Percentiles rank a stretch among this genome's conserved stretches.
These are phyloP conservation scores for Xylocampa areola DNA, from an alignment of 2,888 invertebrate species.

Conservation along the genomic window DNA sequence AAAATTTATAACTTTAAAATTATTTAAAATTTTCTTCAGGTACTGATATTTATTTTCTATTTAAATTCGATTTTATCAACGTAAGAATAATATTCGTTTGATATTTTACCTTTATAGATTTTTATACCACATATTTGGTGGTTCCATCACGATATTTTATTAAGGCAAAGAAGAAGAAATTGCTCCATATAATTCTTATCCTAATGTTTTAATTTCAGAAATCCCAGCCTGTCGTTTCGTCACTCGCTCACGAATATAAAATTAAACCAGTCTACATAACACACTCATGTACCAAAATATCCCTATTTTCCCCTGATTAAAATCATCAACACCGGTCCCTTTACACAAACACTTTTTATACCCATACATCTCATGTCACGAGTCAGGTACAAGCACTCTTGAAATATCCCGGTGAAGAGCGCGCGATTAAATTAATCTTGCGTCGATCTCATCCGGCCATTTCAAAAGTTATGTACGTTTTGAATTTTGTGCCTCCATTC, in stretches of 20 bases:
- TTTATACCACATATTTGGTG: too few relatives aligned
- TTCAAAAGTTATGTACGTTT: conserved; percentile 54
- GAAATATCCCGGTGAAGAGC: conserved; percentile 41
- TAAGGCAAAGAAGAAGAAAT: too few relatives aligned
- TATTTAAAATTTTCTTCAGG: too few relatives aligned
- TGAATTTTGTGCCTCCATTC: conserved; percentile 50
- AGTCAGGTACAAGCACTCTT: conserved; percentile 40
- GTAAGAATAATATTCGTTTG: too few relatives aligned
- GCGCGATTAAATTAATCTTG: conserved; percentile 58
- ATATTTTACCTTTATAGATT: too few relatives aligned
- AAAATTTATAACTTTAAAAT: too few relatives aligned
- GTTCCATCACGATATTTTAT: too few relatives aligned
- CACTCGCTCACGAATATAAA: conserved; percentile 19
- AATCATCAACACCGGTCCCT: conserved; percentile 48
- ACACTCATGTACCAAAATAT: conserved; percentile 17
- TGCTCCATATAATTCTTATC: not conserved
- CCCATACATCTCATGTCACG: conserved; percentile 49
- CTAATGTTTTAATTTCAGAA: conserved; percentile 1
- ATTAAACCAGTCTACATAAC: conserved; percentile 8
- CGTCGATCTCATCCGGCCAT: conserved; percentile 51
- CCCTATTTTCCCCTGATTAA: conserved; percentile 49
- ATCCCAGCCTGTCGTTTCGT: not conserved
- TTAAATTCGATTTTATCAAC: too few relatives aligned
- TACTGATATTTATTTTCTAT: too few relatives aligned
- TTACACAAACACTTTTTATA: conserved; percentile 54